These are phyloP conservation scores for Cheumatopsyche charites DNA, from an alignment of 1,140 invertebrate species.

Conservation along the genomic window DNA sequence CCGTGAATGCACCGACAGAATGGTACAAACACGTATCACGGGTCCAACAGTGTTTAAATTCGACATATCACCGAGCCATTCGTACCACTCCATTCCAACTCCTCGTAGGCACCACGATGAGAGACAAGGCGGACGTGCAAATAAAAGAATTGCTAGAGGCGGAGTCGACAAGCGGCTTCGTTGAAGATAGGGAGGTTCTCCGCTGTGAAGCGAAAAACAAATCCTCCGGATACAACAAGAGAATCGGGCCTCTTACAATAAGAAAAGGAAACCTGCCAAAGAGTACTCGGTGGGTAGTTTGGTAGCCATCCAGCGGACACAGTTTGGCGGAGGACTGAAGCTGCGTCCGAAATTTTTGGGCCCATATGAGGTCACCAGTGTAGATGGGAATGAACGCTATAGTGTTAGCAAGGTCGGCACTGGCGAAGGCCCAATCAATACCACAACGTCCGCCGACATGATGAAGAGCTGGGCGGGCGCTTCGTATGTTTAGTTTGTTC, in stretches of 20 bases:
- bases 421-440: background rate
- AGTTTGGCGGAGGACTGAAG: background rate
- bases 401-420: background rate
- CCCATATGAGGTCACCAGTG: background rate
- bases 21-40: background rate
- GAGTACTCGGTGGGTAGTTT: background rate
- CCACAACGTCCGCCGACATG: background rate
- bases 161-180: background rate
- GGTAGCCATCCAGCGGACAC: background rate
- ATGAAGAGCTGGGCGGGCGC: background rate
- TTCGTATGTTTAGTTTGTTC: too few species aligned
- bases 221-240: background rate
- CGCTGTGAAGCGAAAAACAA: background rate
- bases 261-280: background rate
- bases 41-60: background rate
- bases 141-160: background rate
- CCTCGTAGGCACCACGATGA: background rate
- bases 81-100: background rate
- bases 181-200: background rate
- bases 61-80: background rate
- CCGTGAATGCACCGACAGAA: background rate
- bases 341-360: background rate
- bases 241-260: background rate
- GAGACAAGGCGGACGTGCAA: background rate
- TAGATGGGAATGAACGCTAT: background rate